Evolutionary conservation across 2,888 invertebrate species (phyloP), one percentile per base, ranked within the genome.

Genomic region (Oligia latruncula): DNA sequence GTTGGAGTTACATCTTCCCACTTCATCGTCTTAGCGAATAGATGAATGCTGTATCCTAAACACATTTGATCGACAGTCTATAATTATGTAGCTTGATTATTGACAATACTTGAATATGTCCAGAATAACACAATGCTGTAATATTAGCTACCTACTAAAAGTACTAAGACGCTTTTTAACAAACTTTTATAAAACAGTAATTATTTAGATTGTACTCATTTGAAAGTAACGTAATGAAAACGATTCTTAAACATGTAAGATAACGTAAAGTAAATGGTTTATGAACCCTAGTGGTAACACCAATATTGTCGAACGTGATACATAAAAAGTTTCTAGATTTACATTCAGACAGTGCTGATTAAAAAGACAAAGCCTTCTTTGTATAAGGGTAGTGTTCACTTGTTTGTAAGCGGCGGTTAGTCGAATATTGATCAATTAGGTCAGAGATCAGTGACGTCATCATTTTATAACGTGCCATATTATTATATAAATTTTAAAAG

Each of bases 381-480:
- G 29, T 67, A n/a, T 82, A 64, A 58, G 35, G 43, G 77, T 71
- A 76, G 60, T 49, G 55, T 73, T 58, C 66, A 70, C 13, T 68
- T 77, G 40, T 71, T 67, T 79, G 52, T 77, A 78, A 78, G 75
- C 71, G 46, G 20, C 74, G 74, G 83, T 70, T 62, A 74, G 65
- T n/a, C 17, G 35, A 64, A 64, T 77, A 73, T 74, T 43, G 73
- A 52, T 79, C 55, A 71, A 62, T 62, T 64, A 49, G 67, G 46
- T 74, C 87, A 46, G 58, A 62, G 62, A 55, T 70, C 67, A 58
- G 77, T 77, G 80, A 86, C 83, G 78, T 83, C 83, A 83, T 64
- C 68, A 74, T 65, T 62, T 71, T 67, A 52, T 43, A 66, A 79
- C 52, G 88, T 89, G 88, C 88, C 88, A 84, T 83, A 84, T 52